Conservation (phyloP, 2,797 vertebrate species). For the Peromyscus nudipes region DNA sequence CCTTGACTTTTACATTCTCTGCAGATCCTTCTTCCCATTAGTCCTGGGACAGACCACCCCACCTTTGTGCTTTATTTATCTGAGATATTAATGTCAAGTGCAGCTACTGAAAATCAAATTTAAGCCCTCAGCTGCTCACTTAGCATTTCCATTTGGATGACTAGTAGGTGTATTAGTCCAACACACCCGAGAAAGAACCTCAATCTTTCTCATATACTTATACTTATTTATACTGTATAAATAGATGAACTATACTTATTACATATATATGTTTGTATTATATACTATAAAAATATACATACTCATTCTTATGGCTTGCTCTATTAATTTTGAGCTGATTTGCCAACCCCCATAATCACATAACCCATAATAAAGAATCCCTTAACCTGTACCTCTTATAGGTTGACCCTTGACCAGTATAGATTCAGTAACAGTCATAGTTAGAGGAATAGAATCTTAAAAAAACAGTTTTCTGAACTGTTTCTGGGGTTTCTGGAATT, state of each 20-base stretch:
- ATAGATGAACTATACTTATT: not conserved
- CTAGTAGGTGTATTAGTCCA: too few species aligned
- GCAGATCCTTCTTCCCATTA: not conserved
- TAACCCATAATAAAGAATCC: not conserved
- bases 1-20: not conserved
- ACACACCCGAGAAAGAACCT: not conserved
- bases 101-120: not conserved
- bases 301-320: not conserved
- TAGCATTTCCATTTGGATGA: not conserved
- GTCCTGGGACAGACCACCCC: not conserved
- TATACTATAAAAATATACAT: not conserved
- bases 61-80: not conserved
- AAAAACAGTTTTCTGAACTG: not conserved
- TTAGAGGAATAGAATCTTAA: not conserved
- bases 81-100: slow-evolving; percentile 4
- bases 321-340: not conserved
- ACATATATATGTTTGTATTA: not conserved
- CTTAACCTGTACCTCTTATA: not conserved
- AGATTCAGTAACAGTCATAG: not conserved
- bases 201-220: not conserved
- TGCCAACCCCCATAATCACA: not conserved
- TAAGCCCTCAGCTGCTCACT: not conserved
- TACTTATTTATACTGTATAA: not conserved
- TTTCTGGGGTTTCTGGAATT: not conserved
- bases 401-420: not conserved